A percentile compares a stretch with the other conserved stretches of the same genome.
phyloP scores from a whole-genome alignment of 2,113 vertebrate genomes.

The Sylvilagus bachmani region DNA sequence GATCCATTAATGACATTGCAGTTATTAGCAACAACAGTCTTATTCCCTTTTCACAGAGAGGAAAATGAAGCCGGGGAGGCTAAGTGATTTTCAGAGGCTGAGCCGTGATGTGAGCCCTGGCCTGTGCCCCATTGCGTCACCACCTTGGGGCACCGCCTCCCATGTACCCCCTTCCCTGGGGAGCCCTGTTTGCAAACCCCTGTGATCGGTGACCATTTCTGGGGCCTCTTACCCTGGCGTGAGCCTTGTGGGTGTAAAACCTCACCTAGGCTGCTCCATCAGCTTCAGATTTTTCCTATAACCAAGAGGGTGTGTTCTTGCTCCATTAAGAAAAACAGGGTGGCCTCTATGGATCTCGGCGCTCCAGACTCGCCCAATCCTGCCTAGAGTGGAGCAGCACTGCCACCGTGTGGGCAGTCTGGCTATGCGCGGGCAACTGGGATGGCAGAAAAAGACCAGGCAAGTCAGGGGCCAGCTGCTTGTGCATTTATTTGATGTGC shows the following conservation, averaged over 20 bases:
- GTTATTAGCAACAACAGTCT: neutral
- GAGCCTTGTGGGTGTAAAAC: neutral
- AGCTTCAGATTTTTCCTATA: neutral
- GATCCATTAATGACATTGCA: neutral
- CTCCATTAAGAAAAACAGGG: neutral
- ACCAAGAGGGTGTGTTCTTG: no score
- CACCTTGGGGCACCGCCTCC: no score
- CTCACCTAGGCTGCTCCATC: no score
- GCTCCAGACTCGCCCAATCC: fast-evolving
- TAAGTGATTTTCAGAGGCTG: neutral
- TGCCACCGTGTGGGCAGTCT: conserved; percentile 69
- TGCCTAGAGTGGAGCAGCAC: neutral
- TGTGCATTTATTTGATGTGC: neutral
- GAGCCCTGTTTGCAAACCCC: neutral
- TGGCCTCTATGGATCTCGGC: neutral
- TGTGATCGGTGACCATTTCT: fast-evolving
- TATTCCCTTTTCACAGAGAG: neutral
- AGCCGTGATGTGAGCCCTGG: neutral
- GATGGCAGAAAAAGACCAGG: neutral
- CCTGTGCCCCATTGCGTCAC: neutral
- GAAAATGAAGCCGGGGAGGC: neutral
- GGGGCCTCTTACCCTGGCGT: neutral
- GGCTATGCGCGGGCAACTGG: fast-evolving
- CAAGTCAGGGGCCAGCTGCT: fast-evolving
- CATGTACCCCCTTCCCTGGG: fast-evolving